Evolutionary conservation across 1,140 invertebrate species (phyloP).

Genomic region (Dreissena polymorpha): DNA sequence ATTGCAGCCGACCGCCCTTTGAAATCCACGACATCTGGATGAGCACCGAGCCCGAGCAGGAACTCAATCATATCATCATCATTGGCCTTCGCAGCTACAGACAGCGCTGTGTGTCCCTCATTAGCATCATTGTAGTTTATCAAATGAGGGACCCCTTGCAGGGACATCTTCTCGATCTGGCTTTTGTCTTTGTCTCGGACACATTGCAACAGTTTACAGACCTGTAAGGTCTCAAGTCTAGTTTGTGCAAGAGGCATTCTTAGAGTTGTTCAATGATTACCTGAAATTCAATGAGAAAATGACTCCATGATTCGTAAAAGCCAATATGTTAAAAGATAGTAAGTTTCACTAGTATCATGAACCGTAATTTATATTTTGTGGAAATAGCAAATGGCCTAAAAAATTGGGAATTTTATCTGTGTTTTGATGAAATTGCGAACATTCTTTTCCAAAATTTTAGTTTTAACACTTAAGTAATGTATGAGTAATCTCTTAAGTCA

Average conservation of each 20-base stretch:
- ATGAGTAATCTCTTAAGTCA: no score
- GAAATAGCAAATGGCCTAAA: no score
- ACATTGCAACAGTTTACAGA: conserved; percentile 79
- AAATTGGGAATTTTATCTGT: no score
- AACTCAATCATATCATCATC: conserved; percentile 79
- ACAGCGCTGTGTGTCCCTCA: conserved; percentile 77
- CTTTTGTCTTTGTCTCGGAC: conserved; percentile 75
- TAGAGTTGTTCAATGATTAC: not conserved
- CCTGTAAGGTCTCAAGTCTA: conserved; percentile 77
- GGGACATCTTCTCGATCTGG: conserved; percentile 77
- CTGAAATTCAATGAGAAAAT: no score
- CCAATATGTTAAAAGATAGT: no score
- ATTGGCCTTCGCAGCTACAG: conserved; percentile 74
- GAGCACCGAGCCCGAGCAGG: conserved; percentile 77
- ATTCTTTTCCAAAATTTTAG: no score
- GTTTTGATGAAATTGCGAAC: no score
- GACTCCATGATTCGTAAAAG: no score
- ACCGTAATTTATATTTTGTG: no score
- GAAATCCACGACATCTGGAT: conserved; percentile 79
- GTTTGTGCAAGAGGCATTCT: conserved; percentile 76
- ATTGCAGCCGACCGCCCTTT: conserved; percentile 78
- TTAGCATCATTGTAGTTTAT: conserved; percentile 79
- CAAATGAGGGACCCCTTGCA: conserved; percentile 77
- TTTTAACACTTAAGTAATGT: no score
- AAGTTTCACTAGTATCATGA: no score